Evolutionary conservation across 2,113 vertebrate genomes (phyloP).

Genomic region (Odontophorus gujanensis): DNA sequence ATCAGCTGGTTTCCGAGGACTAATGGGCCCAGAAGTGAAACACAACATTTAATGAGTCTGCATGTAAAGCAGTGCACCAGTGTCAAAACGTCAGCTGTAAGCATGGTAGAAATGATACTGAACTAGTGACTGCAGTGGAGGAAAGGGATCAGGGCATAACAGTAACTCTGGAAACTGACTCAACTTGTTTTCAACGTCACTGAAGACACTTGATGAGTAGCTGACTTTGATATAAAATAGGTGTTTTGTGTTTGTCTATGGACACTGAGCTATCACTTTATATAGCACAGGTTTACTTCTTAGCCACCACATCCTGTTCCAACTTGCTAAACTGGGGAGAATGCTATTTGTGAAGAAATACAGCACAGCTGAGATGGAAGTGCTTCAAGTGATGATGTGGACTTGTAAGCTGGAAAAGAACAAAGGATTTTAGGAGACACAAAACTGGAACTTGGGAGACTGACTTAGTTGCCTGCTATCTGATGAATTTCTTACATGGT

Average conservation of each 20-base stretch:
- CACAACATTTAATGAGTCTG: background rate
- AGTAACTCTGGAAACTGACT: background rate
- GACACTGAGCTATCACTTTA: background rate
- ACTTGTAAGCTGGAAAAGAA: background rate
- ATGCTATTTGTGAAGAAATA: background rate
- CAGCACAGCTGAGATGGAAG: background rate
- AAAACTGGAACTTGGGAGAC: background rate
- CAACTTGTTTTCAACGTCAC: background rate
- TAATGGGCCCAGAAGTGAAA: background rate
- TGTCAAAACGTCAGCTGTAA: background rate
- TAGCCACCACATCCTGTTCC: background rate
- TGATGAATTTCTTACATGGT: background rate
- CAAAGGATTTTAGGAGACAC: background rate
- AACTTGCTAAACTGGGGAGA: background rate
- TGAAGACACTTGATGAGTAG: background rate
- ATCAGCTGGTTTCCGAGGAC: background rate
- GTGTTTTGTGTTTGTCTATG: background rate
- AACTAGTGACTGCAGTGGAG: background rate
- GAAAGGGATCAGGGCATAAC: background rate
- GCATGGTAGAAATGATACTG: background rate
- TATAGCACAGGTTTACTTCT: background rate
- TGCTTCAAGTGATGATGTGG: background rate
- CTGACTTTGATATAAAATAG: background rate
- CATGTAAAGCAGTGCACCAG: background rate
- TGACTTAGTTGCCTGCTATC: background rate